Evolutionary conservation across 2,797 vertebrate genomes (phyloP).

Genomic region (Ctenochaetus hawaiiensis): DNA sequence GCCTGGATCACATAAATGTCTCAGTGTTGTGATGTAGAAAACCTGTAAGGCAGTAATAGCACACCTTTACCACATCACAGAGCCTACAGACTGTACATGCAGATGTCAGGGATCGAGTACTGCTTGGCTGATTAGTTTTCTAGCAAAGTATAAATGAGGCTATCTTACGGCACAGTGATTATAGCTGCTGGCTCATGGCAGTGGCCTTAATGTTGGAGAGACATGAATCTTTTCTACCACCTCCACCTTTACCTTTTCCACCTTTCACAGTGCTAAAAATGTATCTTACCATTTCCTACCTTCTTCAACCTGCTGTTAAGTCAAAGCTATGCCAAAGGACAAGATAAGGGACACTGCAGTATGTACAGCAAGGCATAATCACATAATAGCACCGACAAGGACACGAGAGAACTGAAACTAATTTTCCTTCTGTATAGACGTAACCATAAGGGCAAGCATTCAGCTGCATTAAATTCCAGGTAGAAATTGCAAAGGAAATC

Average conservation of each 20-base stretch:
- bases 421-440: slow-evolving; percentile 13
- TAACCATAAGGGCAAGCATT: slow-evolving; percentile 34
- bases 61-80: slow-evolving; percentile 36
- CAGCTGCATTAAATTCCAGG: slow-evolving; percentile 45
- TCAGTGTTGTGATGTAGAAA: slow-evolving; percentile 26
- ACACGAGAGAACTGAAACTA: slow-evolving; percentile 46
- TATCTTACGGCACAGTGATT: slow-evolving; percentile 58
- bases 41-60: slow-evolving; percentile 23
- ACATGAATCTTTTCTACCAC: slow-evolving; percentile 51
- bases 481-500: slow-evolving; percentile 50
- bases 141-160: slow-evolving; percentile 53
- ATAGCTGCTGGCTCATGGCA: slow-evolving; percentile 18
- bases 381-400: slow-evolving; percentile 55
- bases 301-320: slow-evolving; percentile 24
- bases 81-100: slow-evolving; percentile 23
- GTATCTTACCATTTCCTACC: slow-evolving; percentile 44
- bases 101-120: slow-evolving; percentile 49
- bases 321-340: slow-evolving; percentile 45
- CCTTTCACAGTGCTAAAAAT: slow-evolving; percentile 47
- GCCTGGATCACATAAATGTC: slow-evolving; percentile 30
- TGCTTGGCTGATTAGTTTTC: slow-evolving; percentile 74
- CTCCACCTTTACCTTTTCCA: slow-evolving; percentile 26
- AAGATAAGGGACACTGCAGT: slow-evolving; percentile 32
- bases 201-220: slow-evolving; percentile 38
- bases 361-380: slow-evolving; percentile 33